Evolutionary conservation across 2,797 vertebrate species (phyloP), one percentile per base, ranked within the genome.

Genomic region (Cephalopachus bancanus): DNA sequence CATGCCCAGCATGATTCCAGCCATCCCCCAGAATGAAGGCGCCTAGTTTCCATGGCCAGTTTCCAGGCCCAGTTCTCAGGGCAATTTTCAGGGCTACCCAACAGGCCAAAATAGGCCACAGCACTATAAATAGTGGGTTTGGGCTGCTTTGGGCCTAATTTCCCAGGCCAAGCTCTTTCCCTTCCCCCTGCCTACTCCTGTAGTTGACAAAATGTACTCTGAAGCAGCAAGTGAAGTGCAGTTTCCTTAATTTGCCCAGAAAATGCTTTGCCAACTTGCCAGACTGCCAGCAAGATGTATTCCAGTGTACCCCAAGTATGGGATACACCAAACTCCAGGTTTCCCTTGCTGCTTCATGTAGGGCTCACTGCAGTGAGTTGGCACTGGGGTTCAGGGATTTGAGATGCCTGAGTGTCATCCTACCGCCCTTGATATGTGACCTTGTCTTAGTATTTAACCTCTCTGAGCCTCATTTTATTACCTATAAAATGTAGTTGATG

Each of bases 71-170:
- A 75, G 86, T 91, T 97, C 95, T 96, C 90, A 93, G 93, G 93
- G 60, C 49, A 64, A 76, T 94, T 83, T 95, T 95, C 49, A 83
- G 95, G 85, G 90, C 87, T 83, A 94, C 65, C 80, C 69, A 3
- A 79, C 75, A 84, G 74, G 64, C 89, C 72, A 57, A 97, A 92
- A 55, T 93, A 96, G 96, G 88, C 92, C 91, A 92, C 22, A 37
- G 85, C 60, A 53, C 90, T 96, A 93, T 83, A 96, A 96, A 97
- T 92, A 97, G 92, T 76, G 93, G 72, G 30, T 88, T 80, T 30
- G 44, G 81, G 44, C 81, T 95, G 78, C 81, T 72, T 26, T 59
- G 84, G 74, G 74, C 84, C 51, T 8, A 67, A 60, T 83, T 93
- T 94, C 96, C 94, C 85, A 85, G 83, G 87, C 90, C 49, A 76